Conservation (phyloP, 2,888 invertebrate species). For the Nemapogon koenigi region DNA sequence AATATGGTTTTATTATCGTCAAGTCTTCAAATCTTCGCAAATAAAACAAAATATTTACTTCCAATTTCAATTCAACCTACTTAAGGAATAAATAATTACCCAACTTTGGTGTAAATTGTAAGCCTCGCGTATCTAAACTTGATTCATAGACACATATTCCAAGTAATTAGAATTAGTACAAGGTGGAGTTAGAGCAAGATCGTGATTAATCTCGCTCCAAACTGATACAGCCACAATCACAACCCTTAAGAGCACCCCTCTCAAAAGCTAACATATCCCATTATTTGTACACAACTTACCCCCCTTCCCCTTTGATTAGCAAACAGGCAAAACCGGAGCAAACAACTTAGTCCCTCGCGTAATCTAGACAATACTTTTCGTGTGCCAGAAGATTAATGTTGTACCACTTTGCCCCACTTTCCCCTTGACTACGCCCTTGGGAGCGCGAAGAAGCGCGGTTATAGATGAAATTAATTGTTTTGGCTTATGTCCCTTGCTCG, state of each 20-base stretch:
- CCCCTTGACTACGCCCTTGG: slow-evolving; percentile 8
- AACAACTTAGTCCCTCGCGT: slow-evolving; percentile 37
- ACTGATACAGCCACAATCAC: slow-evolving; percentile 13
- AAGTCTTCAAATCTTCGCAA: no score
- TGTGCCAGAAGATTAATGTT: slow-evolving; percentile 46
- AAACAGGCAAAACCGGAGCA: slow-evolving; percentile 25
- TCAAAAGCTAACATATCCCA: no score
- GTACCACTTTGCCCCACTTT: slow-evolving; percentile 21
- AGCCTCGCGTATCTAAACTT: no score
- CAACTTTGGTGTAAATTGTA: no score
- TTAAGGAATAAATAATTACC: no score
- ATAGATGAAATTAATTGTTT: slow-evolving; percentile 46
- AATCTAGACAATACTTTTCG: slow-evolving; percentile 49
- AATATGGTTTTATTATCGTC: no score
- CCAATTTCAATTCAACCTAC: no score
- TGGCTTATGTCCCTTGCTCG: no score
- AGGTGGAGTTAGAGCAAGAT: slow-evolving; percentile 38
- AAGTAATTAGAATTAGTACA: slow-evolving; percentile 48
- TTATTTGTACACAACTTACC: no score
- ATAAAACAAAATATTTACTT: no score
- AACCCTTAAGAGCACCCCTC: no score
- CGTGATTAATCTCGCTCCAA: slow-evolving; percentile 41
- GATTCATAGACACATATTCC: slow-evolving; percentile 48
- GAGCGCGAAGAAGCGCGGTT: not conserved
- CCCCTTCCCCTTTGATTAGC: slow-evolving; percentile 25